Evolutionary conservation across 1,140 invertebrate species (phyloP).

Genomic region (honey bee (Apis mellifera)): DNA sequence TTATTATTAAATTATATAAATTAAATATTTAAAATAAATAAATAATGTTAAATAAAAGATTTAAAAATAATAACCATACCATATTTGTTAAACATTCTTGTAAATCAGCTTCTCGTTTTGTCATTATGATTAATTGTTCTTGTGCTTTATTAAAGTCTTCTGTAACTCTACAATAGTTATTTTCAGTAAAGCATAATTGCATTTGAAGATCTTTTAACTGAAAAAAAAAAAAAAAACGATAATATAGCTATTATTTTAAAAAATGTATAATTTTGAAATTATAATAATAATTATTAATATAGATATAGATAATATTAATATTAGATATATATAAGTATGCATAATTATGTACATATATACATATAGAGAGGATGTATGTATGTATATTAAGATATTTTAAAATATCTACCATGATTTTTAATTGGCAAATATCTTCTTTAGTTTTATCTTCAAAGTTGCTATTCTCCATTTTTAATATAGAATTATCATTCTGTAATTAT

Average conservation of each 20-base stretch:
- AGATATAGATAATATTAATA: no score
- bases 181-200: slow-evolving; percentile 59
- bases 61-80: slow-evolving; percentile 48
- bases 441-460: slow-evolving; percentile 61
- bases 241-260: not conserved
- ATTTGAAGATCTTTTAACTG: slow-evolving; percentile 59
- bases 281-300: no score
- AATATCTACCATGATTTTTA: slow-evolving; percentile 65
- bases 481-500: slow-evolving; percentile 72
- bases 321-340: no score
- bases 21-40: slow-evolving; percentile 49
- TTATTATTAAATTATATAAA: not conserved
- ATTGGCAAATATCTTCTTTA: slow-evolving; percentile 66
- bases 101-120: slow-evolving; percentile 61
- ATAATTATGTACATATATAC: no score
- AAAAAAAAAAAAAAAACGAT: slow-evolving; percentile 51
- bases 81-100: slow-evolving; percentile 63
- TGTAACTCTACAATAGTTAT: slow-evolving; percentile 63
- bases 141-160: slow-evolving; percentile 66
- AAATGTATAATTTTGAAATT: not conserved
- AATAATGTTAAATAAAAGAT: slow-evolving; percentile 9
- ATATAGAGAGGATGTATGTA: no score
- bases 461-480: slow-evolving; percentile 67
- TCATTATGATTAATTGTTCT: slow-evolving; percentile 58
- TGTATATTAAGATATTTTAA: not conserved